Conservation (phyloP, 2,888 invertebrate genomes). For the Anticlea derivata region DNA sequence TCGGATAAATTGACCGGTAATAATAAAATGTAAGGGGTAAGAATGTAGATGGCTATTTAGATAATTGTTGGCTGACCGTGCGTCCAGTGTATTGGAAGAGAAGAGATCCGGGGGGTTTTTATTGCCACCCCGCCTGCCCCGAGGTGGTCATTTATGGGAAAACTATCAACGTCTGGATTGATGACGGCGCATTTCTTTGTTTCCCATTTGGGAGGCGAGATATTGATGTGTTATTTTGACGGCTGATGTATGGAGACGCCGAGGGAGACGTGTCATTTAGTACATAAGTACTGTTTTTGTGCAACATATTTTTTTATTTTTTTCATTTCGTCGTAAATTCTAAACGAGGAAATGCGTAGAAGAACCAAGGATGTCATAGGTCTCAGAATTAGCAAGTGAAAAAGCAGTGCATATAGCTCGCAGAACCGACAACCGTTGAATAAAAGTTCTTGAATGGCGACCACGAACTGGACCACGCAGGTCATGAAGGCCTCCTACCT, state of each 20-base stretch:
- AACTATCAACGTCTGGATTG: slow-evolving; percentile 77
- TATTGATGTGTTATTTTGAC: slow-evolving; percentile 48
- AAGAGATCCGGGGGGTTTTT: slow-evolving; percentile 60
- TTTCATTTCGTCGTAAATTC: no score
- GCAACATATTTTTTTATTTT: no score
- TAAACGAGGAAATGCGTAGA: no score
- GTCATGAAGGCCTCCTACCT: no score
- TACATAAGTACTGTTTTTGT: slow-evolving; percentile 7
- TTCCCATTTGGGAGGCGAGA: slow-evolving; percentile 51
- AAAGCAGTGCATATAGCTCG: no score
- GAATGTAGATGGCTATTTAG: slow-evolving; percentile 85
- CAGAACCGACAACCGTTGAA: no score
- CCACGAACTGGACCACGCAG: no score
- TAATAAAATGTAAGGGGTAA: slow-evolving; percentile 84
- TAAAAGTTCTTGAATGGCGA: no score
- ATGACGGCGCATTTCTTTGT: slow-evolving; percentile 70
- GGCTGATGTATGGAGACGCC: slow-evolving; percentile 40
- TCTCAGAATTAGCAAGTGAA: no score
- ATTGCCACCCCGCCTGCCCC: slow-evolving; percentile 58
- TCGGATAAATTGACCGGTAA: slow-evolving; percentile 83
- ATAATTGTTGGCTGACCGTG: slow-evolving; percentile 81
- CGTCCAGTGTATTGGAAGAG: slow-evolving; percentile 79
- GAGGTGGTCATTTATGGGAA: slow-evolving; percentile 79
- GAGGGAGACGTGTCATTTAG: slow-evolving; percentile 14
- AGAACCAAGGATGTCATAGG: no score